phyloP scores from a whole-genome alignment of 2,113 vertebrate species.

The Notechis scutatus region DNA sequence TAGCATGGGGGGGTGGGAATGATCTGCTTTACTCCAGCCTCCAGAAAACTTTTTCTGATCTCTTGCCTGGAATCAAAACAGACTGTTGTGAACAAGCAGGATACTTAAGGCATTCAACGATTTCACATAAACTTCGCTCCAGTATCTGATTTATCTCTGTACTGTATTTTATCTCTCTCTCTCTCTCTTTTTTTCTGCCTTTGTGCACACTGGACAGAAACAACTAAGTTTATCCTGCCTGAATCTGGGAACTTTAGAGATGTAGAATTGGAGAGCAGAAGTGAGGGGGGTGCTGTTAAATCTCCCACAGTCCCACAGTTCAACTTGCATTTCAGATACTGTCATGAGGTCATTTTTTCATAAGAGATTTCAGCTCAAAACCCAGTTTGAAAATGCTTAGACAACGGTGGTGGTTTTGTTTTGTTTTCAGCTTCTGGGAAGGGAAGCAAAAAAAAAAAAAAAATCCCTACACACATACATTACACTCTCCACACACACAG shows the following conservation, averaged over 20 bases:
- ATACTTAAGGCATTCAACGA: background rate
- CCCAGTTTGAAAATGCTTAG: slow-evolving; percentile 14
- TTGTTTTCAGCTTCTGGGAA: background rate
- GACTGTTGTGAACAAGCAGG: background rate
- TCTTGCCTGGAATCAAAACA: background rate
- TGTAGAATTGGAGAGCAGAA: background rate
- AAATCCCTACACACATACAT: background rate
- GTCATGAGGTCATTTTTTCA: slow-evolving; percentile 20
- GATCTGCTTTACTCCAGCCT: background rate
- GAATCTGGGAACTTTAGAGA: slow-evolving; percentile 14
- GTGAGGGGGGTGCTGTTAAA: background rate
- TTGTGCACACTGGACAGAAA: background rate
- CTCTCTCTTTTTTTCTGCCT: background rate
- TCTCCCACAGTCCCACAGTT: background rate
- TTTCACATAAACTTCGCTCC: background rate
- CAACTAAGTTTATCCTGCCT: background rate
- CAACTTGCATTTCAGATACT: background rate
- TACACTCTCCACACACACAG: background rate
- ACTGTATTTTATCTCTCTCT: background rate
- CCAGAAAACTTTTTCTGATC: slow-evolving; percentile 30
- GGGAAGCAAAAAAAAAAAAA: background rate
- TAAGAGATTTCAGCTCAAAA: background rate
- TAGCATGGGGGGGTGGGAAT: background rate
- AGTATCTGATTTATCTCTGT: background rate
- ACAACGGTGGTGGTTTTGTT: background rate